phyloP scores from a whole-genome alignment of 2,797 vertebrate genomes.

The Sardinella longiceps region DNA sequence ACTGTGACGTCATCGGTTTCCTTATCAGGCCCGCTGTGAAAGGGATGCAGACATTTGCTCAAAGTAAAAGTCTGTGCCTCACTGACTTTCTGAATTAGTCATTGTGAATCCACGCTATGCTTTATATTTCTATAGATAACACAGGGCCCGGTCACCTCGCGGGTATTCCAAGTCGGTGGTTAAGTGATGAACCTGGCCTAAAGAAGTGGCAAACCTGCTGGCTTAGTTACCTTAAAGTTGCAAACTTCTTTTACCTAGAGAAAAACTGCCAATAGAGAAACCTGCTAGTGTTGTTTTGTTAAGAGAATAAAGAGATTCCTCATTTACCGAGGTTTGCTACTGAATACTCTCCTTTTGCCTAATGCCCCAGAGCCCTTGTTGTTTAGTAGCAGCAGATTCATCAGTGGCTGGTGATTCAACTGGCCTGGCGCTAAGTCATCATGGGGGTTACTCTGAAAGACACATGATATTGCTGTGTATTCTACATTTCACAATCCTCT shows the following conservation, averaged over 20 bases:
- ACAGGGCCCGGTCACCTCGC: not conserved
- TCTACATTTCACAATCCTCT: not conserved
- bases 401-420: slow-evolving; percentile 3
- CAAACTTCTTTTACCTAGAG: no score
- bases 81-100: not conserved
- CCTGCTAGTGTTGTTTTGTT: no score
- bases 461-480: not conserved
- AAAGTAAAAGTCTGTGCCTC: not conserved
- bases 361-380: not conserved
- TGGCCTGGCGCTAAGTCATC: not conserved
- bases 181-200: no score
- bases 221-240: no score
- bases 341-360: no score
- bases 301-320: no score
- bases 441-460: not conserved
- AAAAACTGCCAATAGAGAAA: no score
- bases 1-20: not conserved
- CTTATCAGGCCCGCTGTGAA: not conserved
- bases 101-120: not conserved
- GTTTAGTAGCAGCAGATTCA: not conserved
- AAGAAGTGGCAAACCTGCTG: no score
- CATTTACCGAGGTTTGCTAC: no score
- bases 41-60: not conserved
- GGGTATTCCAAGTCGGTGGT: no score
- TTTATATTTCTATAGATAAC: not conserved